Evolutionary conservation across 2,888 invertebrate species (phyloP), one percentile per base, ranked within the genome.

Genomic region (Iphiclides podalirius): DNA sequence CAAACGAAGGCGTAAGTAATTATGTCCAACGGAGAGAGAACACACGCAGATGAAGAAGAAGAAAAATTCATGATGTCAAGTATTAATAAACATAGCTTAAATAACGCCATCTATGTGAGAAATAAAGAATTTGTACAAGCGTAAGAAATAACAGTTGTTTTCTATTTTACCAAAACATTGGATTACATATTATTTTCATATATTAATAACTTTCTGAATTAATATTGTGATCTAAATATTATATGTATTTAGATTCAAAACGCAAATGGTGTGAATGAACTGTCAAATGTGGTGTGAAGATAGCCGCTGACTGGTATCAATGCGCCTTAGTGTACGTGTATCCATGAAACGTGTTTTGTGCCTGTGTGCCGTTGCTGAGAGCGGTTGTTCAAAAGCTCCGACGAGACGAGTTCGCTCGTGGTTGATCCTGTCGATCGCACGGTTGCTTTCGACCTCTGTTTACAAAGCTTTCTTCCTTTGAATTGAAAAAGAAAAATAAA

Each of bases 281-380:
- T 82, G 79, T 79, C 82, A 82, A 82, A 76, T 76, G 73, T 67
- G 64, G 56, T 63, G 63, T 79, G 87, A 86, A 84, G 81, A 75
- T 84, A 79, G 80, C 69, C 44, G 63, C 73, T 71, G 85, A 82
- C 85, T 83, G 76, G 75, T 46, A 50, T 50, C 35, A 47, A 47
- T 52, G 44, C 34, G 45, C 40, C 39, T 54, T 36, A 44, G 53
- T 56, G 54, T 62, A 75, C 65, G 72, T 72, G 67, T 53, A 57
- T 66, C 55, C 39, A 54, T 61, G 67, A 59, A 64, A 55, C 57
- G 57, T 56, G 59, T 57, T 52, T 13, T 64, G 35, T 55, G 4
- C 20, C 23, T 66, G 83, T 79, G 80, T 82, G 73, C 59, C 60
- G 63, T 79, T 56, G 55, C 64, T 78, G 79, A 70, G 68, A 70